Evolutionary conservation across 1,140 invertebrate genomes (phyloP), one percentile per base, ranked within the genome.

Genomic region (Eriosoma lanigerum): DNA sequence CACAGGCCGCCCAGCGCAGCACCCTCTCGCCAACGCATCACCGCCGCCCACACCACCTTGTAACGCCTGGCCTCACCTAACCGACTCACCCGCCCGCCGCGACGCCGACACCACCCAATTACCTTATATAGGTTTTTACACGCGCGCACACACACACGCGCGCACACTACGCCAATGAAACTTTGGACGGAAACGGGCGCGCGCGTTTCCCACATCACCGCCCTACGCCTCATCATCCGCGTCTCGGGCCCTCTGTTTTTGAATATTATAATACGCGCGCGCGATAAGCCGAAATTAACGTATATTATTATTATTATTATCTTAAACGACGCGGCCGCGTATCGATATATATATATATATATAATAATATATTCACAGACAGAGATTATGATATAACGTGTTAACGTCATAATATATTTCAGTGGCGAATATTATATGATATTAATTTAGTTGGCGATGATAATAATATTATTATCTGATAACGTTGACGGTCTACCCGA

Each of bases 121-220:
- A 75, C 72, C 72, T 56, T 56, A 46, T 68, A 68, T 46, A 58
- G 72, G 72, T 75, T 75, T 75, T 70, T 56, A 58, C 32, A 56
- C 72, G 24, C 64, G 13, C 21, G 4, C 38, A 24, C 38, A 9
- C 38, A 26, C 24, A 48, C 24, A n/a, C 24, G 6, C 46, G 21
- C 13, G 44, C 24, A 10, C 24, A 24, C 48, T 13, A n/a, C 24
- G 15, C 21, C 24, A 24, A 24, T 21, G 24, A 50, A 72, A 48
- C 38, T 50, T 50, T 72, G 13, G 46, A 50, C 46, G 21, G 26
- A 72, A 72, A 48, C 68, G 9, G 8, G 1, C 62, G 19, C 32
- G 32, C 32, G 19, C 32, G 3, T 8, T 38, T 4, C 3, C 19
- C 10, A 3, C 62, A 19, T 10, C 32, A 5, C 29, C 32, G n/a